These are phyloP conservation scores for Notolabrus celidotus DNA, from an alignment of 2,797 vertebrate genomes.

Conservation along the genomic window DNA sequence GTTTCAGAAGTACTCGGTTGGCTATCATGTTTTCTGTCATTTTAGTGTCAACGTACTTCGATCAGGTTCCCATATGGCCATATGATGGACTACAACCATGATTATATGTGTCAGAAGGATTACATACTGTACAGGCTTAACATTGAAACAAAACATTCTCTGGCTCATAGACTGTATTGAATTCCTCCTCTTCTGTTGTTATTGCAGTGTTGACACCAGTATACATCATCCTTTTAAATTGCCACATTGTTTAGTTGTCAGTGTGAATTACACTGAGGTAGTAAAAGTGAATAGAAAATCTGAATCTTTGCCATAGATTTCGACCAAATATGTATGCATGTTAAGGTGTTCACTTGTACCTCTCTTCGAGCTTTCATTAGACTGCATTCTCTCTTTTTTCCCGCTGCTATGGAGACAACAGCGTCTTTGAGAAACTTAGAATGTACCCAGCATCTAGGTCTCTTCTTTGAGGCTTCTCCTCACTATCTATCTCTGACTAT, in stretches of 20 bases:
- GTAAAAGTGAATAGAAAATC: constrained; percentile 34
- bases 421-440: constrained; percentile 21
- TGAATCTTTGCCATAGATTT: constrained; percentile 29
- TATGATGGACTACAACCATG: too few species aligned
- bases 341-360: constrained; percentile 28
- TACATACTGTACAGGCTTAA: too few species aligned
- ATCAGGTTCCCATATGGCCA: too few species aligned
- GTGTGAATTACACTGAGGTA: constrained; percentile 14
- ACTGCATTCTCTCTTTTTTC: constrained; percentile 53
- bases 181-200: too few species aligned
- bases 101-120: too few species aligned
- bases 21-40: too few species aligned
- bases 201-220: neutral
- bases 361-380: constrained; percentile 46
- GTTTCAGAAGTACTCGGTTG: neutral
- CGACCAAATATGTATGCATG: constrained; percentile 22
- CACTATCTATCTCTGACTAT: constrained; percentile 42
- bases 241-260: neutral
- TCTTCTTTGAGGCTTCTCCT: constrained; percentile 20
- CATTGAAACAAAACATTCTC: too few species aligned
- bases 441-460: constrained; percentile 25
- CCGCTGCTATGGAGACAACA: constrained; percentile 14
- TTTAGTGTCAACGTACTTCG: too few species aligned
- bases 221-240: neutral
- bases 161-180: too few species aligned